Base-by-base conservation (phyloP, 1,140 invertebrate genomes). In the Drosophila funebris region DNA sequence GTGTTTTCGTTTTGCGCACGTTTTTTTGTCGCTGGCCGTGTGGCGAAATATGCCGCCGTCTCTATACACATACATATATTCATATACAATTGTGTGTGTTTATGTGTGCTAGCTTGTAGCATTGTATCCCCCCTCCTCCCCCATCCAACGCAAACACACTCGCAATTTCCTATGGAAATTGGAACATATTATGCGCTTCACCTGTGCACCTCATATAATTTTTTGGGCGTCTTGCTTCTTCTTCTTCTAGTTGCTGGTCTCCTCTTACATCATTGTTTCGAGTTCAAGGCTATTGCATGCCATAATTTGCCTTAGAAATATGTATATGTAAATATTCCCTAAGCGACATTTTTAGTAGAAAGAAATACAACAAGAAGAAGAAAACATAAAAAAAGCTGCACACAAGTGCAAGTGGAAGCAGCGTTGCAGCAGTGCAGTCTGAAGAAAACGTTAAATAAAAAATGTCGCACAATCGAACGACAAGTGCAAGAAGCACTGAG, bases 1-100 rank as follows among this genome's bases (percentile, higher is more conserved):
- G 68, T 68, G 50, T 85, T 73, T 85, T 84, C 61, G 72, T 71
- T 84, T 84, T 84, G 76, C 64, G 73, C 80, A 84, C 80, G 80
- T 84, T 84, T 84, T 80, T 52, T 73, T 68, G 68, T 52, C 63
- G 13, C 48, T 73, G 62, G 60, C 50, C 68, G 31, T 77, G 37
- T 72, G 75, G 71, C 52, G 60, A 79, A 79, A 79, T 78, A 74
- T 78, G 76, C 33, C 58, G 58, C 39, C 41, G 18, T 41, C 13
- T 56, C 8, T 41, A 3, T 4, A 39, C 37, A 39, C 37, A 39
- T 7, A 41, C 37, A 16, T 14, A 41, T 13, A 39, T 14, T 16
- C n/a, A 39, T 4, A 1, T 11, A 13, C 22, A 43, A 4, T 14
- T 37, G 16, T 36, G 27, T 39, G 9, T 36, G 39, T 46, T 14